Evolutionary conservation across 2,113 vertebrate species (phyloP), one percentile per base, ranked within the genome.

Genomic region (Theristicus caerulescens): DNA sequence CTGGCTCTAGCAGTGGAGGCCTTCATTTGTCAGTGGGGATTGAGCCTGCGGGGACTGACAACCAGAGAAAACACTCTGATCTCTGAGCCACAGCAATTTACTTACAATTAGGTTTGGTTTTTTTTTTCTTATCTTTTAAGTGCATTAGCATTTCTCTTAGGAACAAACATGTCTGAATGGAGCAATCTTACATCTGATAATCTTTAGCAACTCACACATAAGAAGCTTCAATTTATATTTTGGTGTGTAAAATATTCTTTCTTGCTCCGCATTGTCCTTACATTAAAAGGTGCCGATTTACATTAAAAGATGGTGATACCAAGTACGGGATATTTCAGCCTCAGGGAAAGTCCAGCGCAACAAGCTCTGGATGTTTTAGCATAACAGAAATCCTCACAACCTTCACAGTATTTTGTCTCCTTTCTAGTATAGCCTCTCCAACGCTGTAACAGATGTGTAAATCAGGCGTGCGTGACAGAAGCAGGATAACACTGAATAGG

Each of bases 101-200:
- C 62, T 77, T 76, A 65, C 40, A 46, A 40, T 65, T 44, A 58
- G 22, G n/a, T n/a, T 44, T 76, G 27, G 13, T 3, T 9, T 6
- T 42, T 62, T 72, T 47, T 26, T 0, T 0, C 86, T 49, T 22
- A 22, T 9, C 49, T 73, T 91, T 34, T 32, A 76, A 89, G 20
- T 25, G 61, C 44, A 15, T 74, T 72, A 62, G 36, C 24, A 36
- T 94, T 93, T 81, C 13, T 89, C 25, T 76, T 47, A 22, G 40
- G 47, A 96, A 58, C 46, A 82, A 90, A 80, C 52, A n/a, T 4
- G 7, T 46, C 13, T 71, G 80, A 82, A 87, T 22, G 5, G 11
- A 87, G 57, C 36, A 32, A 78, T 92, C 82, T 86, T 51, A 73
- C 32, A 91, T 51, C 27, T 73, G 57, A 72, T 83, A 52, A 77